Evolutionary conservation across 1,140 invertebrate species (phyloP).

Genomic region (Vanessa tameamea): DNA sequence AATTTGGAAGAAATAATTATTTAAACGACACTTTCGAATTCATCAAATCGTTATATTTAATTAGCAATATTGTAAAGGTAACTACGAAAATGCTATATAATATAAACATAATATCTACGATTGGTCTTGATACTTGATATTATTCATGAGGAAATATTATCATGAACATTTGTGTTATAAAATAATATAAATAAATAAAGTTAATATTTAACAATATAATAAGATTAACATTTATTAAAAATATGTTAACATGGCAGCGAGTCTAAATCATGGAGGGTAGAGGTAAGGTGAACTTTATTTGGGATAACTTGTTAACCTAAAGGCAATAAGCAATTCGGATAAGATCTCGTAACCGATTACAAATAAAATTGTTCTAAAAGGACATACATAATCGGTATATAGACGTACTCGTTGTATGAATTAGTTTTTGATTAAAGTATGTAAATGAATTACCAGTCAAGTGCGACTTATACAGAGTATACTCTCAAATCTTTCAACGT

Average conservation of each 20-base stretch:
- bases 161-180: background rate
- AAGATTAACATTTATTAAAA: background rate
- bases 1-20: background rate
- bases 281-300: no score
- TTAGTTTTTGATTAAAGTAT: no score
- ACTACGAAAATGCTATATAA: background rate
- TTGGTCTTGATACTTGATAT: constrained; percentile 10
- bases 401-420: no score
- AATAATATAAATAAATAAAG: background rate
- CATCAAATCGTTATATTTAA: background rate
- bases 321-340: no score
- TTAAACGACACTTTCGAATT: background rate
- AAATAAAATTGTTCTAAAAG: no score
- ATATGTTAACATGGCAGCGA: constrained; percentile 1
- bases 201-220: constrained; percentile 1
- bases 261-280: background rate
- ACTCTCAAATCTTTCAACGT: no score
- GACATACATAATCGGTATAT: no score
- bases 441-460: no score
- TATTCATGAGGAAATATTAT: background rate
- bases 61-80: constrained; percentile 9
- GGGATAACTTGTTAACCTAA: no score
- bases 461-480: no score
- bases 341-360: no score
- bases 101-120: background rate